phyloP scores from a whole-genome alignment of 2,113 vertebrate species.

The Caloenas nicobarica region DNA sequence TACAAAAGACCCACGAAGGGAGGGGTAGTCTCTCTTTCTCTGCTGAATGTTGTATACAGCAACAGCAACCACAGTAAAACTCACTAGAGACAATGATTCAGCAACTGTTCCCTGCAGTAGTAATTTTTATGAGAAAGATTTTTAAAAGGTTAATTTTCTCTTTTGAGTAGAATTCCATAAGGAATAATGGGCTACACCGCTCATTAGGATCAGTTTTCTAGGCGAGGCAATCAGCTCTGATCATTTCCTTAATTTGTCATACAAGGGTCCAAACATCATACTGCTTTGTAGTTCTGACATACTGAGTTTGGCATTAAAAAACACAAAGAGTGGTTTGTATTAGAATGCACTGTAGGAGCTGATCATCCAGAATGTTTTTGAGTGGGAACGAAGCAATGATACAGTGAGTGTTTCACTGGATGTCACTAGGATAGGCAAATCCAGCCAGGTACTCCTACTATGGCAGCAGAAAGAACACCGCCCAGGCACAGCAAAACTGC shows the following conservation, averaged over 20 bases:
- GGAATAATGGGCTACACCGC: neutral
- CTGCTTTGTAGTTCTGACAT: neutral
- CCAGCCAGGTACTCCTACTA: neutral
- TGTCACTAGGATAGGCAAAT: neutral
- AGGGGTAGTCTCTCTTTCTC: neutral
- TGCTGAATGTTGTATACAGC: neutral
- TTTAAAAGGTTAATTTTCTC: no score
- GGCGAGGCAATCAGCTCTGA: neutral
- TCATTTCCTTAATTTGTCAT: neutral
- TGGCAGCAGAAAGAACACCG: neutral
- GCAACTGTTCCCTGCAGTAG: neutral
- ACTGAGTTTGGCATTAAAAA: neutral
- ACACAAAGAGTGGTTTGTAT: neutral
- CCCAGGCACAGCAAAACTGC: neutral
- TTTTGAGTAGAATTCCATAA: neutral
- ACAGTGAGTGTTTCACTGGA: neutral
- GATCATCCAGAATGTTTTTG: neutral
- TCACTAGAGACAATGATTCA: neutral
- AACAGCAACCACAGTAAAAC: neutral
- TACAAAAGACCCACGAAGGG: neutral
- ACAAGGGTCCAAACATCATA: neutral
- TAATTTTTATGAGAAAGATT: neutral
- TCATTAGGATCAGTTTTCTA: neutral
- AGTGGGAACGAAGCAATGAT: neutral
- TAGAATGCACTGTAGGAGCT: neutral